phyloP scores from a whole-genome alignment of 37 sponge, comb jelly and placozoan genomes.

The Haliclona indistincta region DNA sequence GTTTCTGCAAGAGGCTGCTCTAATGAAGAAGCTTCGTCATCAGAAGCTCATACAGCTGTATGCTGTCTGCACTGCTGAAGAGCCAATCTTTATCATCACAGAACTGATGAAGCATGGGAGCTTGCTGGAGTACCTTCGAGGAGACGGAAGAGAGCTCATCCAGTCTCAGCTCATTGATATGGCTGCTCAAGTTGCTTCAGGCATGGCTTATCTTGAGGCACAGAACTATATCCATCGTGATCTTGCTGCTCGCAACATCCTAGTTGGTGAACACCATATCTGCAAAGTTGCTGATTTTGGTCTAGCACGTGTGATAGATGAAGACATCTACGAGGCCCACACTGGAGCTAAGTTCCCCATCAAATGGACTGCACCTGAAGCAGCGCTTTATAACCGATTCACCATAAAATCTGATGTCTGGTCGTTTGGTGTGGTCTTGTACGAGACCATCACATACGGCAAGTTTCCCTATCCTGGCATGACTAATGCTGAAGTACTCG shows the following conservation, averaged over 20 bases:
- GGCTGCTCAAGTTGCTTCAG: conserved; percentile 88
- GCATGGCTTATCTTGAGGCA: conserved; percentile 96
- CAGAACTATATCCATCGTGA: conserved; percentile 97
- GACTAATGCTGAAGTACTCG: conserved; percentile 95
- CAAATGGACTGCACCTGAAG: conserved; percentile 99
- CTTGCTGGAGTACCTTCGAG: conserved; percentile 89
- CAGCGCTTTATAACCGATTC: conserved; percentile 93
- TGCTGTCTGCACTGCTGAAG: conserved; percentile 94
- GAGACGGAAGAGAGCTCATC: conserved; percentile 78
- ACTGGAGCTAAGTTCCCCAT: conserved; percentile 98
- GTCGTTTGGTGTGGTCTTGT: conserved; percentile 95
- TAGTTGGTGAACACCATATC: conserved; percentile 92
- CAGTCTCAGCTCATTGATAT: conserved; percentile 86
- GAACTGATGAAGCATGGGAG: conserved; percentile 97
- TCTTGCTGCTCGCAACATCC: conserved; percentile 95
- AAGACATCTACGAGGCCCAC: conserved; percentile 92
- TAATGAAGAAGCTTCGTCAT: conserved; percentile 96
- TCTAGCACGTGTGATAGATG: conserved; percentile 90
- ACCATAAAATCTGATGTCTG: conserved; percentile 98
- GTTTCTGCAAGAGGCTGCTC: conserved; percentile 93
- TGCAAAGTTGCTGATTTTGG: conserved; percentile 99
- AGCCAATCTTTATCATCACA: conserved; percentile 95
- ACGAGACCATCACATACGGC: conserved; percentile 96
- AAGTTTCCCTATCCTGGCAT: conserved; percentile 96
- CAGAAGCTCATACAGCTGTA: conserved; percentile 97